Conservation (phyloP, 2,888 invertebrate genomes). For the Liodrosophila aerea region DNA sequence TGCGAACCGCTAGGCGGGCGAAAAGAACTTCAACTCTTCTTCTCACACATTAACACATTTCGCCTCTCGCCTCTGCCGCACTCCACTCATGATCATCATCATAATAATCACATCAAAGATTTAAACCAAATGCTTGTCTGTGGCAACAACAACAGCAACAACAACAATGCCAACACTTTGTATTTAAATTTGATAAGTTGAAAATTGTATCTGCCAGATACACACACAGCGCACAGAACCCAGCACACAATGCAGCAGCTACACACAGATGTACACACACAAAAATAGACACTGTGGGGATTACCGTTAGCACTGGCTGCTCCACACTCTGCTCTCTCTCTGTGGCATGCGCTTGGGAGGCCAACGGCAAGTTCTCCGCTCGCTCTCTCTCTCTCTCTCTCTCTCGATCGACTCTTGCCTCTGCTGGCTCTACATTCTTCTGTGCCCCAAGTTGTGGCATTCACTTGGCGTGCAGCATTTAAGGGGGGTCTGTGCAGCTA, state of each 20-base stretch:
- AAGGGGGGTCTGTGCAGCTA: background rate
- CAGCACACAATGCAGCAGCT: constrained; percentile 10
- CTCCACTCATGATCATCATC: constrained; percentile 32
- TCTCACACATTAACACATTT: constrained; percentile 77
- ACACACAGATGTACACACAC: constrained; percentile 45
- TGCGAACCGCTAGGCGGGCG: constrained; percentile 68
- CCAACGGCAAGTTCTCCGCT: constrained; percentile 64
- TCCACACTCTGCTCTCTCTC: constrained; percentile 11
- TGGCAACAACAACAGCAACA: constrained; percentile 12
- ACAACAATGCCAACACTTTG: constrained; percentile 72
- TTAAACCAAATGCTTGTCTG: constrained; percentile 56
- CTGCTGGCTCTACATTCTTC: constrained; percentile 2
- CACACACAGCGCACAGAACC: constrained; percentile 32
- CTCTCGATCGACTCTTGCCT: background rate
- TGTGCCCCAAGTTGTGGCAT: constrained; percentile 14
- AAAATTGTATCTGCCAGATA: constrained; percentile 69
- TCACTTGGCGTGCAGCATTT: constrained; percentile 37
- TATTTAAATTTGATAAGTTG: constrained; percentile 70
- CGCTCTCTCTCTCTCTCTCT: background rate
- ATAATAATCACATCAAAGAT: constrained; percentile 66
- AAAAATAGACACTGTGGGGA: constrained; percentile 70
- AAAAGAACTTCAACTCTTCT: constrained; percentile 37
- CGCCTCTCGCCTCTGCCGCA: constrained; percentile 38
- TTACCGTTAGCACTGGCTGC: constrained; percentile 69
- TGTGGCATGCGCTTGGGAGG: constrained; percentile 70